Percentiles rank a stretch among this genome's conserved stretches.
Evolutionary conservation across 2,113 vertebrate species (phyloP).

Genomic region (Coryphaenoides rupestris): DNA sequence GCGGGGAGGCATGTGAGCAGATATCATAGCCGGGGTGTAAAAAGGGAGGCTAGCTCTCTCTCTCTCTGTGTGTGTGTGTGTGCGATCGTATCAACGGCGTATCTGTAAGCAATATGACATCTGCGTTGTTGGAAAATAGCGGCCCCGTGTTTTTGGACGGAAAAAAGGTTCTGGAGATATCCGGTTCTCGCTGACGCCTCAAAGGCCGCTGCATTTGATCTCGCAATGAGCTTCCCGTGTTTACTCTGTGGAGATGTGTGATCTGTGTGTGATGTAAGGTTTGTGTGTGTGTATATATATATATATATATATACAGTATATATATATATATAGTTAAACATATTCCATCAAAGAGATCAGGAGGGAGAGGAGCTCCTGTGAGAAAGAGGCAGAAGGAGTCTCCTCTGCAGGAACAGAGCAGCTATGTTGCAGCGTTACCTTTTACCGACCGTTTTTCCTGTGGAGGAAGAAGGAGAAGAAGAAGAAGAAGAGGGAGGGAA

Average conservation of each 20-base stretch:
- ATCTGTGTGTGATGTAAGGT: not conserved
- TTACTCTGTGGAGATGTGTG: not conserved
- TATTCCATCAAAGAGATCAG: too few relatives aligned
- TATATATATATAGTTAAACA: too few relatives aligned
- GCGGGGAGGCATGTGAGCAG: slow-evolving; percentile 36
- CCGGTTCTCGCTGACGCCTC: slow-evolving; percentile 22
- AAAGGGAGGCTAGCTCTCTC: slow-evolving; percentile 17
- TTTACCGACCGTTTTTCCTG: too few relatives aligned
- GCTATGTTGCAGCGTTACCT: too few relatives aligned
- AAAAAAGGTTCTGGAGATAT: slow-evolving; percentile 44
- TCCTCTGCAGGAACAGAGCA: too few relatives aligned
- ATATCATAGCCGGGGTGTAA: slow-evolving; percentile 39
- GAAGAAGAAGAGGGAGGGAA: too few relatives aligned
- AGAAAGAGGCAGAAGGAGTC: too few relatives aligned
- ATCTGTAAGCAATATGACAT: slow-evolving; percentile 39
- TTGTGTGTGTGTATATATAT: too few relatives aligned
- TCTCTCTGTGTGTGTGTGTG: too few relatives aligned
- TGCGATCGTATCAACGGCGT: slow-evolving; percentile 45
- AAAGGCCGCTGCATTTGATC: slow-evolving; percentile 28
- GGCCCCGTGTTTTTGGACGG: slow-evolving; percentile 7
- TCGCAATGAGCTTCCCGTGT: not conserved
- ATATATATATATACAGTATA: too few relatives aligned
- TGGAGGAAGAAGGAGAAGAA: too few relatives aligned
- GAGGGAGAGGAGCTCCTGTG: too few relatives aligned
- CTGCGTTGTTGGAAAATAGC: slow-evolving; percentile 33